Conservation (phyloP, 2,888 invertebrate genomes). For the Allophyes oxyacanthae region DNA sequence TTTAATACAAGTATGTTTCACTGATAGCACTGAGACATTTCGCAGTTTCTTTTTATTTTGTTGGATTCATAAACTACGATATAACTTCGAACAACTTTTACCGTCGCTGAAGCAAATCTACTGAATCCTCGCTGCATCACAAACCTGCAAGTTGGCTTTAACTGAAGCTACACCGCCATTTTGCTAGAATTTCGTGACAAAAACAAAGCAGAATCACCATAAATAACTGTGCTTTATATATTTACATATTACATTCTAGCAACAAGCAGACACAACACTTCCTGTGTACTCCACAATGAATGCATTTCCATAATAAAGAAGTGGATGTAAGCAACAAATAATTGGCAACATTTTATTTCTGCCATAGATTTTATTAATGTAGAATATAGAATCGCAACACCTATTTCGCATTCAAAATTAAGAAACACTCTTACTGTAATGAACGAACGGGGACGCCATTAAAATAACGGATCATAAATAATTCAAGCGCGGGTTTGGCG, state of each 20-base stretch:
- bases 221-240: constrained; percentile 47
- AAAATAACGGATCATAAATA: constrained; percentile 88
- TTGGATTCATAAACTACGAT: constrained; percentile 42
- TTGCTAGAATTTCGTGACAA: constrained; percentile 53
- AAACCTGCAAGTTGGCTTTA: constrained; percentile 63
- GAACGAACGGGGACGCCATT: constrained; percentile 84
- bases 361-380: constrained; percentile 40
- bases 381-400: constrained; percentile 69
- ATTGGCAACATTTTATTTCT: constrained; percentile 55
- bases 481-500: constrained; percentile 87
- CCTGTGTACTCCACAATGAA: constrained; percentile 44
- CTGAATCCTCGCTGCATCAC: constrained; percentile 59
- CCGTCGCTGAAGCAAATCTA: constrained; percentile 62
- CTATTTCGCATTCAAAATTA: constrained; percentile 80
- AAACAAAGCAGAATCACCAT: constrained; percentile 56
- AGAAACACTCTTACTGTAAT: constrained; percentile 85
- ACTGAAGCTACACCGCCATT: constrained; percentile 57
- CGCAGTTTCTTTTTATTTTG: constrained; percentile 29
- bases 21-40: constrained; percentile 14
- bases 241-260: constrained; percentile 50
- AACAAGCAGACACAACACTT: constrained; percentile 42
- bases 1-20: constrained; percentile 29
- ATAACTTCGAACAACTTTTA: constrained; percentile 53
- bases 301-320: constrained; percentile 53
- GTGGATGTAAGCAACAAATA: constrained; percentile 47